These are phyloP conservation scores for Austrofundulus limnaeus DNA, from an alignment of 2,113 vertebrate species.

Conservation along the genomic window DNA sequence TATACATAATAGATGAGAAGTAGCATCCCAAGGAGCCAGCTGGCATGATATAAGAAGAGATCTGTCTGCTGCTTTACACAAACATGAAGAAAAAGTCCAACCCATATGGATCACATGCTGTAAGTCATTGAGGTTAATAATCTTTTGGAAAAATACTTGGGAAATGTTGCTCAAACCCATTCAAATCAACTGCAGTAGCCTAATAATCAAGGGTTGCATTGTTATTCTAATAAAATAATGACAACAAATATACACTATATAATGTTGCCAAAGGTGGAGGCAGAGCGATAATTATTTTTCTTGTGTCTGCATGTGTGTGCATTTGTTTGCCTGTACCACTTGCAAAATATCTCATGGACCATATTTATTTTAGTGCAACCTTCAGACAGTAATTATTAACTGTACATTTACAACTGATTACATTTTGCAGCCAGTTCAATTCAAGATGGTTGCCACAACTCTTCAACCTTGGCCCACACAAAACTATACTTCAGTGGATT, in stretches of 20 bases:
- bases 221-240: background rate
- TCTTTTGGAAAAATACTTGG: conserved; percentile 35
- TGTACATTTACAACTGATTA: too few relatives aligned
- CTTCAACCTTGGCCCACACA: too few relatives aligned
- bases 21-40: conserved; percentile 51
- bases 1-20: conserved; percentile 69
- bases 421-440: too few relatives aligned
- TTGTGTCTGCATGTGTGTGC: too few relatives aligned
- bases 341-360: too few relatives aligned
- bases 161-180: conserved; percentile 36
- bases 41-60: conserved; percentile 62
- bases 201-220: background rate
- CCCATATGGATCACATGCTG: conserved; percentile 51
- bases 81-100: conserved; percentile 54
- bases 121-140: conserved; percentile 52
- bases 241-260: background rate
- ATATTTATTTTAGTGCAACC: too few relatives aligned
- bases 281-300: too few relatives aligned
- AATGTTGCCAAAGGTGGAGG: too few relatives aligned
- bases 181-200: conserved; percentile 13
- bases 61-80: conserved; percentile 54
- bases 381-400: too few relatives aligned
- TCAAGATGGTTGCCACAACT: too few relatives aligned
- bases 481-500: too few relatives aligned
- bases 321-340: too few relatives aligned